Evolutionary conservation across 2,888 invertebrate genomes (phyloP), one percentile per base, ranked within the genome.

Genomic region (Dichetophora obliterata): DNA sequence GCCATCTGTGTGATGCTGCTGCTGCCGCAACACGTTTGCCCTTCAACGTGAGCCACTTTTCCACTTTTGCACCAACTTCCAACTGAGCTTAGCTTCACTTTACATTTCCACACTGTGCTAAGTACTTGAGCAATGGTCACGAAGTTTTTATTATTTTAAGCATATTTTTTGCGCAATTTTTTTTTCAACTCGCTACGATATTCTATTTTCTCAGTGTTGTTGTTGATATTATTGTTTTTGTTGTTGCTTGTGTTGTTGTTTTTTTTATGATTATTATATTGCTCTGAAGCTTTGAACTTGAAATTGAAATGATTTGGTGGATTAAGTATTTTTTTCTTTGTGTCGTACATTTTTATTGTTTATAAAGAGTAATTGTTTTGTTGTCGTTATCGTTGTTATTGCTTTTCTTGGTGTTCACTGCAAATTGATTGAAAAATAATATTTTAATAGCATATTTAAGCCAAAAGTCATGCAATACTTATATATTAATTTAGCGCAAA

Each of bases 21-120:
- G 73, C 63, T 72, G 72, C 50, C 9, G 61, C 72, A 24, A 27
- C 68, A 68, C 68, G 68, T 22, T 37, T 74, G 74, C 74, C 74
- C 74, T 74, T 74, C 74, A 57, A 74, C 74, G 66, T 74, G 74
- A 65, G 72, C 72, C 72, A 72, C 72, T 72, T 72, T 72, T 43
- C 54, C 70, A 50, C 54, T 57, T 71, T 57, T 34, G 19, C 48
- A 27, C 22, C 70, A 27, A 57, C 73, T 22, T 27, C 73, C 43
- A 24, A 34, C 72, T 6, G 11, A 27, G 9, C 37, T 19, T 19
- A 9, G 16, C 52, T 54, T 31, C 31, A 22, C n/a, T 19, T 59
- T 9, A 27, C 16, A 22, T 22, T 59, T 22, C 57, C 27, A 22
- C 57, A 59, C 57, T 9, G 24, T 11, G 24, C 19, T 27, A 24